phyloP scores from a whole-genome alignment of 2,888 invertebrate genomes.

The Lamellibrachia satsuma region DNA sequence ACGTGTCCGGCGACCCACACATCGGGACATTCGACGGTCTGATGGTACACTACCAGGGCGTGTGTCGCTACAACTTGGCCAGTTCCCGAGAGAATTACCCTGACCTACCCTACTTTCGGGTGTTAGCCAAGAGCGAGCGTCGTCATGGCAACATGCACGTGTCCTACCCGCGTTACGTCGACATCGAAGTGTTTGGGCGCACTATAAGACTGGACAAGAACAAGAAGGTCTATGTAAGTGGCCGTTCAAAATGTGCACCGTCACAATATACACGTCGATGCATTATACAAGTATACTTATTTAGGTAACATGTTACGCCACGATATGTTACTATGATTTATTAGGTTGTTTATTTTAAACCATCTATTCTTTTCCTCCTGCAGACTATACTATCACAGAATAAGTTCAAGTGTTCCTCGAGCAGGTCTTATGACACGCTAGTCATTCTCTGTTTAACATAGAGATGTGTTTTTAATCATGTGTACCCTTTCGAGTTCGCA shows the following conservation, averaged over 20 bases:
- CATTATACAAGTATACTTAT: too few species aligned
- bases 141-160: not conserved
- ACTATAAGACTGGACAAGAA: not conserved
- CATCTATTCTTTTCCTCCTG: too few species aligned
- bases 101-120: slow-evolving; percentile 13
- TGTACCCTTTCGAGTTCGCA: too few species aligned
- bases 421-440: too few species aligned
- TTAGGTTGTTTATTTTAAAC: too few species aligned
- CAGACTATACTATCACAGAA: too few species aligned
- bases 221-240: slow-evolving; percentile 13
- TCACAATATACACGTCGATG: too few species aligned
- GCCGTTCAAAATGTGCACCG: not conserved
- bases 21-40: not conserved
- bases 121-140: not conserved
- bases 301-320: too few species aligned
- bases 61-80: slow-evolving; percentile 18
- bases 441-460: too few species aligned
- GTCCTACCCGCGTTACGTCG: slow-evolving; percentile 21
- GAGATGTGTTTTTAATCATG: too few species aligned
- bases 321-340: too few species aligned
- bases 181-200: not conserved
- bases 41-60: slow-evolving; percentile 20
- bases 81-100: not conserved
- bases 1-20: slow-evolving; percentile 18
- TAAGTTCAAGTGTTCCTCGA: too few species aligned